Conservation (phyloP, 2,797 vertebrate species). For the Limnodromus scolopaceus region DNA sequence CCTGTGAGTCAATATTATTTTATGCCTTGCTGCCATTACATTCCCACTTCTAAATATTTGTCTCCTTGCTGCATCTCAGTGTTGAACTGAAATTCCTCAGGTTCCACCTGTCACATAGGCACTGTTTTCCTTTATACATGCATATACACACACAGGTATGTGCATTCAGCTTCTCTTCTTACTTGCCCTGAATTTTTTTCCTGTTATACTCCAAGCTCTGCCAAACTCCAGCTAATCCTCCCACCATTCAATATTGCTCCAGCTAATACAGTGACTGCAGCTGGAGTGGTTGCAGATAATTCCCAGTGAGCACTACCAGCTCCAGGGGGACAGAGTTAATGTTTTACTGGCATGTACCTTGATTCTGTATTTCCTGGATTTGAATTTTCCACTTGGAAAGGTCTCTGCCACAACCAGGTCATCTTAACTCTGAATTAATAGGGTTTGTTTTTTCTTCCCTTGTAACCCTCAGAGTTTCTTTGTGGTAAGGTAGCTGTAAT, state of each 20-base stretch:
- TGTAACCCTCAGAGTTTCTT: constrained; percentile 47
- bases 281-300: constrained; percentile 2
- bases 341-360: constrained; percentile 3
- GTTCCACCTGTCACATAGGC: not conserved
- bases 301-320: constrained; percentile 9
- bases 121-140: not conserved
- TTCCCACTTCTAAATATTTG: not conserved
- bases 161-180: not conserved
- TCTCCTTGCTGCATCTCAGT: not conserved
- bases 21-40: not conserved
- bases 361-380: constrained; percentile 2
- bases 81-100: not conserved
- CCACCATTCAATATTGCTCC: not conserved
- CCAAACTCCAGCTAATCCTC: constrained; percentile 44
- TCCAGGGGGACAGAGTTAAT: not conserved
- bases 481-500: constrained; percentile 61
- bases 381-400: constrained; percentile 42
- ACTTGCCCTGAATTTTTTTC: not conserved
- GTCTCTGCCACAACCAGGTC: not conserved
- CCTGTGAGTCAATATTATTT: not conserved
- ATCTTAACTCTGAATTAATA: constrained; percentile 18
- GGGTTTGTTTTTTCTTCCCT: not conserved
- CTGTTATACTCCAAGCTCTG: not conserved
- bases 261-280: constrained; percentile 26
- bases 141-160: not conserved